Percentiles rank a stretch among this genome's conserved stretches.
phyloP scores from a whole-genome alignment of 2,797 vertebrate species.

The Artibeus lituratus region DNA sequence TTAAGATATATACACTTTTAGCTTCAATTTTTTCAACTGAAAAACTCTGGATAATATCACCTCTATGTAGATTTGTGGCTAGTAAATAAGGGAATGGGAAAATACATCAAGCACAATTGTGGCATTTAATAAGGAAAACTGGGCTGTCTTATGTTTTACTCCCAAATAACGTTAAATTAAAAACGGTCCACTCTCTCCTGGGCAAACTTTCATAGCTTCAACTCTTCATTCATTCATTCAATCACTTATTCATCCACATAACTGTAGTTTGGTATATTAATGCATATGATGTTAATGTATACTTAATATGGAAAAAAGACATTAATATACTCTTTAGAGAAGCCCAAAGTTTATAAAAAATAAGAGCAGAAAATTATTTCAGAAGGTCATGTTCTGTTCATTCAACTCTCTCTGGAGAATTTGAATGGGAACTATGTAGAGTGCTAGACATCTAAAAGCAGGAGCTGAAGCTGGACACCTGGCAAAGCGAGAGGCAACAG shows the following conservation, averaged over 20 bases:
- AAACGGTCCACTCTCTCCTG: neutral
- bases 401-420: neutral
- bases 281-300: neutral
- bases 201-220: neutral
- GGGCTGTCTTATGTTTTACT: neutral
- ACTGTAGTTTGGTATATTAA: neutral
- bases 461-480: neutral
- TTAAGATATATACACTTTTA: neutral
- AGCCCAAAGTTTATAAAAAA: neutral
- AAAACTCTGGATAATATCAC: neutral
- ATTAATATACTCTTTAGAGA: no score
- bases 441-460: neutral
- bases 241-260: neutral
- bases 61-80: neutral
- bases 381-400: neutral
- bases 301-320: neutral
- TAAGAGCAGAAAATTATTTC: neutral
- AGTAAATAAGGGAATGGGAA: neutral
- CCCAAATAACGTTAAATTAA: neutral
- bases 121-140: neutral
- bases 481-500: neutral
- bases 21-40: neutral
- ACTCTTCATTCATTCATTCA: neutral
- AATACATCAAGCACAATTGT: neutral
- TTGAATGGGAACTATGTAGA: accelerated